Conservation (phyloP, 2,888 invertebrate genomes). For the Drosophila parthenogenetica region DNA sequence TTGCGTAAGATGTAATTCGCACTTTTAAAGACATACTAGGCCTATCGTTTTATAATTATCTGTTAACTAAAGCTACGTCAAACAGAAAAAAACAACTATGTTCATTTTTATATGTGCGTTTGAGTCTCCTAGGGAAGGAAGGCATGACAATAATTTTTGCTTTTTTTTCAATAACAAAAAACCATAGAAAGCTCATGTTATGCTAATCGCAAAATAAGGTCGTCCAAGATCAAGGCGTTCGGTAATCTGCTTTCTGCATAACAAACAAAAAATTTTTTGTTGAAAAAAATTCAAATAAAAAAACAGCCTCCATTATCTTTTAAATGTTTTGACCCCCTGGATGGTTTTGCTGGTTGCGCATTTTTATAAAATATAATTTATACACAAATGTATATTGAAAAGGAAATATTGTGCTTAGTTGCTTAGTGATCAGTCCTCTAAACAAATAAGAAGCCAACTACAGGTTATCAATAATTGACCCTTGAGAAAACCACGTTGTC, state of each 20-base stretch:
- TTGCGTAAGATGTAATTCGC: background rate
- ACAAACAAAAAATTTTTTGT: slow-evolving; percentile 54
- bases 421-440: slow-evolving; percentile 10
- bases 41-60: background rate
- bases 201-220: slow-evolving; percentile 70
- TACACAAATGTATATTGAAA: background rate
- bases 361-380: slow-evolving; percentile 7
- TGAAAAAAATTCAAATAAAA: slow-evolving; percentile 64
- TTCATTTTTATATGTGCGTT: too few relatives aligned
- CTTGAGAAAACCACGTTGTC: slow-evolving; percentile 34
- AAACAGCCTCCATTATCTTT: slow-evolving; percentile 68
- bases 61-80: background rate
- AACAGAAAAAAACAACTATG: background rate
- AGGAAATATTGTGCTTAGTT: slow-evolving; percentile 10
- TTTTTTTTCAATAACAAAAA: slow-evolving; percentile 46
- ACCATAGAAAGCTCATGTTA: slow-evolving; percentile 53
- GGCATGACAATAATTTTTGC: slow-evolving; percentile 37
- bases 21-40: background rate
- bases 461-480: slow-evolving; percentile 52
- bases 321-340: slow-evolving; percentile 67
- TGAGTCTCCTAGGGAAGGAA: slow-evolving; percentile 7
- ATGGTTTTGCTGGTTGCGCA: slow-evolving; percentile 22
- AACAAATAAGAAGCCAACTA: background rate
- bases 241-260: slow-evolving; percentile 68
- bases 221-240: slow-evolving; percentile 74